phyloP scores from a whole-genome alignment of 1,140 invertebrate species.

The Drosophila littoralis region DNA sequence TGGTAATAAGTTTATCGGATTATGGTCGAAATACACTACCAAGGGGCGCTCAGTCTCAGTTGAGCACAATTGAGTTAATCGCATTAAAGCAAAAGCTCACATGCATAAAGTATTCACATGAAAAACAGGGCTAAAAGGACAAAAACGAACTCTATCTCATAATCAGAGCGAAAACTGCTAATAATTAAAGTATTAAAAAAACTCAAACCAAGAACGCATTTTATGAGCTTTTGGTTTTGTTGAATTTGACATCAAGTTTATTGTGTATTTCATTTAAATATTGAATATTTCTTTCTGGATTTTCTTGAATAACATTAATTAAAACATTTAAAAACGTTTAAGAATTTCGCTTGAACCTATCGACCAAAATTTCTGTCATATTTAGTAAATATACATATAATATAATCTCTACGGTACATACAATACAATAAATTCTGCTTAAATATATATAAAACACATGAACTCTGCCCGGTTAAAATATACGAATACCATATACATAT shows the following conservation, averaged over 20 bases:
- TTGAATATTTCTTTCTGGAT: constrained; percentile 56
- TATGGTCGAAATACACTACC: constrained; percentile 42
- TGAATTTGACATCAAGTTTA: constrained; percentile 72
- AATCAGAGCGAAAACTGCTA: not conserved
- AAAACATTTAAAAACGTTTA: constrained; percentile 54
- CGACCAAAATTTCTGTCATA: constrained; percentile 20
- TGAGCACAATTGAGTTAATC: constrained; percentile 68
- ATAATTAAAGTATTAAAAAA: not conserved
- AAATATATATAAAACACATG: constrained; percentile 28
- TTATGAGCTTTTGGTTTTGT: no score
- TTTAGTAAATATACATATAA: constrained; percentile 26
- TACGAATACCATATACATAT: constrained; percentile 41
- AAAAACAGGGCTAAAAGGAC: no score
- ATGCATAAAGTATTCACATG: constrained; percentile 28
- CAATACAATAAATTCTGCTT: constrained; percentile 40
- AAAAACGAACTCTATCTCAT: not conserved
- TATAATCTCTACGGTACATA: constrained; percentile 6
- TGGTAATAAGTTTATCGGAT: constrained; percentile 63
- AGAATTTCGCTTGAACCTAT: constrained; percentile 36
- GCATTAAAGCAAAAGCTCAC: constrained; percentile 55
- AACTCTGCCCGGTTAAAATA: constrained; percentile 33
- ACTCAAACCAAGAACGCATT: not conserved
- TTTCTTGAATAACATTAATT: constrained; percentile 58
- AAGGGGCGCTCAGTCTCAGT: not conserved
- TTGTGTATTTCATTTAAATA: constrained; percentile 71